phyloP scores from a whole-genome alignment of 2,797 vertebrate species.

The Alexandromys oeconomus region DNA sequence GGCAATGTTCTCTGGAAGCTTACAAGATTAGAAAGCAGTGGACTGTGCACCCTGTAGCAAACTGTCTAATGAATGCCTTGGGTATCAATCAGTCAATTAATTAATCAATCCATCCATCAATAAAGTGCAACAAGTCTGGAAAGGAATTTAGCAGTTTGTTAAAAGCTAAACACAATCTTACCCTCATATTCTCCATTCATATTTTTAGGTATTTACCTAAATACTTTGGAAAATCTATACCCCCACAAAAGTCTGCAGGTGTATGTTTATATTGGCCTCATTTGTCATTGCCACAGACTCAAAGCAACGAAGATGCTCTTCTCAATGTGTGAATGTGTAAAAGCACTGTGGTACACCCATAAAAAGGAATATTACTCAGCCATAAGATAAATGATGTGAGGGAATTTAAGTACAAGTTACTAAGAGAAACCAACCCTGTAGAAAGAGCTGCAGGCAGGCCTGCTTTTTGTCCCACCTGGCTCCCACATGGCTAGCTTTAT shows the following conservation, averaged over 20 bases:
- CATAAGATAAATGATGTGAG: not conserved
- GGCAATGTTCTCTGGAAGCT: not conserved
- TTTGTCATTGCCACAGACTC: not conserved
- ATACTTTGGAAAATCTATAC: not conserved
- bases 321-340: not conserved
- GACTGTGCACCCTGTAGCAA: not conserved
- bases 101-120: not conserved
- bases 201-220: not conserved
- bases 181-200: not conserved
- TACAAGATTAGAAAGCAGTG: not conserved
- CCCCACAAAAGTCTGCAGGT: not conserved
- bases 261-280: not conserved
- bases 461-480: too few species aligned
- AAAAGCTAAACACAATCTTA: slow-evolving; percentile 16
- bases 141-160: not conserved
- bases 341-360: not conserved
- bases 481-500: too few species aligned
- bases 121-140: not conserved
- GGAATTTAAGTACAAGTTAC: not conserved
- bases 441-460: too few species aligned
- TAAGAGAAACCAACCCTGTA: not conserved
- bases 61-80: not conserved
- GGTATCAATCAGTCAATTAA: not conserved
- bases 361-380: not conserved
- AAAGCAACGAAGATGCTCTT: not conserved